phyloP scores from a whole-genome alignment of 2,113 vertebrate genomes.

The Tachysurus vachellii region DNA sequence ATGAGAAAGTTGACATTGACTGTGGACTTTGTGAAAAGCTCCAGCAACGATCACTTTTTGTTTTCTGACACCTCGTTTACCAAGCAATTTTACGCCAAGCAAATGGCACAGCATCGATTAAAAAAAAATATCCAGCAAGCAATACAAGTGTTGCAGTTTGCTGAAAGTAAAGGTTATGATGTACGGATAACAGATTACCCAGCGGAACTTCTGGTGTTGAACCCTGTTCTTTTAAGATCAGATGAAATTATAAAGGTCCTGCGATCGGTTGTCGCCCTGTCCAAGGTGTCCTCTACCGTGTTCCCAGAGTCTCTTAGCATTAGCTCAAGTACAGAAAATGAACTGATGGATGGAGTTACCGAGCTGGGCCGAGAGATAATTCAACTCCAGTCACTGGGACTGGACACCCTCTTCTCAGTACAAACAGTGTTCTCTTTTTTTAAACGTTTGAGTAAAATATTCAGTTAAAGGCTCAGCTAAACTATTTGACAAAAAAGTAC shows the following conservation, averaged over 20 bases:
- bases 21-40: background rate
- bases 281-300: too few relatives aligned
- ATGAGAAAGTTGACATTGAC: constrained; percentile 27
- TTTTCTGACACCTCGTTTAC: constrained; percentile 22
- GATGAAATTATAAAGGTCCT: fast-evolving
- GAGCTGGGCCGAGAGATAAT: constrained; percentile 30
- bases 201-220: constrained; percentile 20
- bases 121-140: constrained; percentile 49
- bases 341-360: background rate
- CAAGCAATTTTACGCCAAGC: constrained; percentile 8
- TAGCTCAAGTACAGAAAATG: too few relatives aligned
- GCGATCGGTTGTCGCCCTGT: too few relatives aligned
- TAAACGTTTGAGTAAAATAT: constrained; percentile 15
- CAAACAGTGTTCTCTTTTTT: constrained; percentile 12
- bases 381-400: constrained; percentile 52
- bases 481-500: background rate
- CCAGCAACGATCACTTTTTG: background rate
- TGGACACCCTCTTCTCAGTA: constrained; percentile 53
- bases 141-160: constrained; percentile 4
- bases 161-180: constrained; percentile 8
- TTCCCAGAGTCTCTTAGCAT: too few relatives aligned
- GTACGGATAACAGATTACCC: constrained; percentile 12
- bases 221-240: background rate
- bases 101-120: background rate
- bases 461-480: background rate